Base-by-base conservation (phyloP, 2,113 vertebrate genomes). In the Cranoglanis bouderius region DNA sequence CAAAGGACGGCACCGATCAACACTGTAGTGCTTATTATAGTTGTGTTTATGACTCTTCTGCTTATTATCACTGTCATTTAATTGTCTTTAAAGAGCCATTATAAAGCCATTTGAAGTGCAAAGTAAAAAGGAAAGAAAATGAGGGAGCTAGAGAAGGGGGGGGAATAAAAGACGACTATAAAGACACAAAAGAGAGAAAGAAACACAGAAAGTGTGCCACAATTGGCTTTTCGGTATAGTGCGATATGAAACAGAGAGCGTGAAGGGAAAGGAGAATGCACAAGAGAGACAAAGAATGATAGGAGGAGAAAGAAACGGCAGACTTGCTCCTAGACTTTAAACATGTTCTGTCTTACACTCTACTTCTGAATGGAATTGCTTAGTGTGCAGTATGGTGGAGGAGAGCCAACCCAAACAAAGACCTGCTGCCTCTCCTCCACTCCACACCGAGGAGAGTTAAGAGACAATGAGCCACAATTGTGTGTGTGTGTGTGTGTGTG, bases 401-500 rank as follows among this genome's bases (percentile, higher is more conserved):
- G 83, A 35, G 80, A 85, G 88, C 88, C 88, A 88, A 88, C 57
- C 88, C 82, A 88, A 88, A 88, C 88, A 88, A 88, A 88, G 88
- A 88, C 88, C 46, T 85, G 72, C 88, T 85, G 82, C 82, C 82
- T 85, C 57, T 74, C 49, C 67, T 82, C 85, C 85, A 74, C 67
- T 85, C 40, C 83, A 85, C 72, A 80, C 46, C 35, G 87, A 77
- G 35, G 57, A 74, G 87, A 88, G 87, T 85, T 84, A 65, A n/a
- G 40, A 88, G 67, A 88, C 87, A 88, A 88, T 88, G 53, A 77
- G 87, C 26, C 19, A 24, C 43, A 24, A 67, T 46, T 51, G 49
- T 84, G 38, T 70, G 53, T 88, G 87, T 83, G 86, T 87, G 57
- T 89, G 85, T 86, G 43, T 82, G 78, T 63, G 29, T 32, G 80